Base-by-base conservation (phyloP, 2,797 vertebrate species). In the Picus viridis region DNA sequence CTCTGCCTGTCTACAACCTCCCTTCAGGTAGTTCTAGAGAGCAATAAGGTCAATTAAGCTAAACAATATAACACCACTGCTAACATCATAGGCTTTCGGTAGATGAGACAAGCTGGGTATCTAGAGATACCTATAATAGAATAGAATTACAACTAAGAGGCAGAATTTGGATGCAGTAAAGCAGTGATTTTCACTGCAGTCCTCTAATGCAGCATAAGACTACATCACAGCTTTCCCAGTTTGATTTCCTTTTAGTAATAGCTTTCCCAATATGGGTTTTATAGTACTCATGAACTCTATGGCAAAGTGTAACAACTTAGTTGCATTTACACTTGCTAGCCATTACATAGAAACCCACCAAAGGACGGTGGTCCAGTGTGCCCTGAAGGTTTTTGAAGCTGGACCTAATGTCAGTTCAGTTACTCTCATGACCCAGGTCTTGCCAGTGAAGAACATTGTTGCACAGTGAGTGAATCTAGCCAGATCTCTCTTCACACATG, bases 391-490 rank as follows among this genome's bases (percentile, higher is more conserved):
- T 82, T 51, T 62, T 7, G 56, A 72, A 69, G 32, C 4, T 53
- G 47, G 10, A 83, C 16, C 4, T 26, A 39, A 13, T 0, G 0
- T 34, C 0, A 1, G 5, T 47, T 43, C 51, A 81, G 43, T 62
- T 72, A 53, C 29, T 69, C 13, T 63, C 45, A 34, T 6, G 18
- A 63, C 29, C 20, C 58, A 75, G 32, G 32, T 22, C 56, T 67
- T 4, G 1, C 14, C 61, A 49, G 6, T 18, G n/a, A 34, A 84
- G 80, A 88, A n/a, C 6, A 59, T 29, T 54, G 84, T 63, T 53
- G 24, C 29, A 51, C 16, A 51, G 41, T 12, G 30, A 83, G 26
- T 20, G 27, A 77, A 71, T 64, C 32, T 29, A 64, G 61, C 0
- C 45, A 58, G 47, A 54, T 64, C 39, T 32, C 63, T 71, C 67